Evolutionary conservation across 1,140 invertebrate genomes (phyloP).

Genomic region (Wiebesia pumilae): DNA sequence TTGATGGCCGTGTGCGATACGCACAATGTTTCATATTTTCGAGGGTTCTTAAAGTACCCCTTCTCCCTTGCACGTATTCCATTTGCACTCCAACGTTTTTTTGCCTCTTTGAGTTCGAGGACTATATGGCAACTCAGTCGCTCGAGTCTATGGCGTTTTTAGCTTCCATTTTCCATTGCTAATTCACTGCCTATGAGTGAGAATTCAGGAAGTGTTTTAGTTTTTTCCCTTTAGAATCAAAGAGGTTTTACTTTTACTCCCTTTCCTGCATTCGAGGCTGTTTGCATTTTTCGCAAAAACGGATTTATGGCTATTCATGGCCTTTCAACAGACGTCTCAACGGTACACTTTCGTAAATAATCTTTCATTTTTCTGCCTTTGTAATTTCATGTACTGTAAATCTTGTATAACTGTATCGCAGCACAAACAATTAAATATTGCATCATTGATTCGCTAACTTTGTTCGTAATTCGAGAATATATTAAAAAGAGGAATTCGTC

Average conservation of each 20-base stretch:
- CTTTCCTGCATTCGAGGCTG: background rate
- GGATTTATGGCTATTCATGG: background rate
- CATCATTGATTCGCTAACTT: too few relatives aligned
- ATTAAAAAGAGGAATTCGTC: too few relatives aligned
- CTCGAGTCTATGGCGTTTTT: background rate
- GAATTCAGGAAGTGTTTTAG: background rate
- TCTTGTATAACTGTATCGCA: too few relatives aligned
- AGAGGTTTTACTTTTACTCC: background rate
- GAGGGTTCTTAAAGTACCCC: slow-evolving; percentile 32
- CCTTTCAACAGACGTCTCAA: background rate
- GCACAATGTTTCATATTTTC: slow-evolving; percentile 60
- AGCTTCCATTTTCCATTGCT: slow-evolving; percentile 21
- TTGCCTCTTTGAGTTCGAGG: slow-evolving; percentile 16
- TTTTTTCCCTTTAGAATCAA: background rate
- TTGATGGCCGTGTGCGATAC: slow-evolving; percentile 50
- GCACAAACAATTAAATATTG: too few relatives aligned
- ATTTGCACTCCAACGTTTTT: slow-evolving; percentile 25
- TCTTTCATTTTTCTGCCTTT: too few relatives aligned
- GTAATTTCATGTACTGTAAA: too few relatives aligned
- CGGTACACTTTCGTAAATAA: too few relatives aligned
- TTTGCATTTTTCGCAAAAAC: background rate
- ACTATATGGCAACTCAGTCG: background rate
- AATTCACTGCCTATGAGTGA: slow-evolving; percentile 26
- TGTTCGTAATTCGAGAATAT: too few relatives aligned
- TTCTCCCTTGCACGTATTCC: slow-evolving; percentile 9